phyloP scores from a whole-genome alignment of 1,140 invertebrate species.

The Drosophila virilis region DNA sequence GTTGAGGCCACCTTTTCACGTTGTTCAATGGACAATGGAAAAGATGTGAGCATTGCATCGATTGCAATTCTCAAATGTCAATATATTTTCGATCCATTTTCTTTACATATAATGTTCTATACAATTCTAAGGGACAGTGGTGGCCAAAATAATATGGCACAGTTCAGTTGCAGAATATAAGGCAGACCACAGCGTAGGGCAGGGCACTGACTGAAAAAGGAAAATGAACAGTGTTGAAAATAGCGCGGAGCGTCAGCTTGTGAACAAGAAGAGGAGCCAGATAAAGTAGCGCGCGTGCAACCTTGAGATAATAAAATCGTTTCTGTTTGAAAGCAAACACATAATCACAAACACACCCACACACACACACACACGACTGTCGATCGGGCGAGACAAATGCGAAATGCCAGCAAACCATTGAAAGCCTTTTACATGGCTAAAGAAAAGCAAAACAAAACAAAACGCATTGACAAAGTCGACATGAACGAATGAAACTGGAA shows the following conservation, averaged over 20 bases:
- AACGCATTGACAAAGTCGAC: not conserved
- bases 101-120: no score
- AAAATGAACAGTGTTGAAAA: constrained; percentile 40
- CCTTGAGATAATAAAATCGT: constrained; percentile 81
- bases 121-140: not conserved
- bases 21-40: no score
- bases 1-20: not conserved
- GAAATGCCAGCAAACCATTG: constrained; percentile 66
- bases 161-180: not conserved
- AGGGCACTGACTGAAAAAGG: constrained; percentile 9
- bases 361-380: constrained; percentile 28
- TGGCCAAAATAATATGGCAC: not conserved
- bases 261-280: constrained; percentile 47
- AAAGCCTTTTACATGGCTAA: constrained; percentile 63
- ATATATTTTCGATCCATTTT: no score
- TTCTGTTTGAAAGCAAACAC: constrained; percentile 67
- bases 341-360: constrained; percentile 20
- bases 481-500: not conserved
- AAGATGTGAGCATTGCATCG: no score
- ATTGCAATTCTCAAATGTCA: no score
- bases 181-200: not conserved
- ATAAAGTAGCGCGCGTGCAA: constrained; percentile 68
- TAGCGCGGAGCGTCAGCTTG: constrained; percentile 22
- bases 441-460: constrained; percentile 15
- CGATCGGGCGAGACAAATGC: constrained; percentile 61